Base-by-base conservation (phyloP, 2,113 vertebrate species). In the Oceanodroma tethys region DNA sequence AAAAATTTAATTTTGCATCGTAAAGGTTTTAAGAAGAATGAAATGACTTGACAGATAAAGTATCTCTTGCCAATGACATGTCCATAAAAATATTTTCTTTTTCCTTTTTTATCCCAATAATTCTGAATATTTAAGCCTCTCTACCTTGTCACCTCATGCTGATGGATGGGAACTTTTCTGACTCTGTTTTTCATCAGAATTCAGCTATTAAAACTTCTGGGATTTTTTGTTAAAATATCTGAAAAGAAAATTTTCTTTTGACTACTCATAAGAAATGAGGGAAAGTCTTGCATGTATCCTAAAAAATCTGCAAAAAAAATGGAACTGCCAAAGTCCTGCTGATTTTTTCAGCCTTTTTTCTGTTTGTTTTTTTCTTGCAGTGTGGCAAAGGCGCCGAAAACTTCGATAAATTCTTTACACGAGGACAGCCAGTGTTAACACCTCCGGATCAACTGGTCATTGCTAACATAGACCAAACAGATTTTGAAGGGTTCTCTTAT, bases 391-490 rank as follows among this genome's bases (percentile, higher is more conserved):
- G 98, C 48, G 99, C 99, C 0, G 99, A 99, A 93, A 99, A 99
- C 98, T 99, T 99, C 1, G 99, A 99, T 97, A 99, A 99, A 95
- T 99, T 99, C 98, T 99, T 99, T 96, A 99, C 99, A 0, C 98
- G 99, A 78, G 99, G 99, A 32, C 99, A 99, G 91, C 99, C 99
- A 0, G 99, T 99, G 96, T 88, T 99, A 95, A 99, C 99, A 1
- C 99, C 99, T 3, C 99, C 99, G 0, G 99, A 99, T 96, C 99
- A 99, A 97, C 98, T 99, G 97, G 99, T 99, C 98, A 99, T 99
- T 52, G 98, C 99, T 82, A 99, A 99, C 98, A 99, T 99, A 78
- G 99, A 99, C 98, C 99, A 99, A 98, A 98, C 98, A 52, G 99
- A 99, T 97, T 99, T 99, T 6, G 99, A 99, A 38, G 99, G 99